These are phyloP conservation scores for Plemyria rubiginata DNA, from an alignment of 2,888 invertebrate genomes.

Conservation along the genomic window DNA sequence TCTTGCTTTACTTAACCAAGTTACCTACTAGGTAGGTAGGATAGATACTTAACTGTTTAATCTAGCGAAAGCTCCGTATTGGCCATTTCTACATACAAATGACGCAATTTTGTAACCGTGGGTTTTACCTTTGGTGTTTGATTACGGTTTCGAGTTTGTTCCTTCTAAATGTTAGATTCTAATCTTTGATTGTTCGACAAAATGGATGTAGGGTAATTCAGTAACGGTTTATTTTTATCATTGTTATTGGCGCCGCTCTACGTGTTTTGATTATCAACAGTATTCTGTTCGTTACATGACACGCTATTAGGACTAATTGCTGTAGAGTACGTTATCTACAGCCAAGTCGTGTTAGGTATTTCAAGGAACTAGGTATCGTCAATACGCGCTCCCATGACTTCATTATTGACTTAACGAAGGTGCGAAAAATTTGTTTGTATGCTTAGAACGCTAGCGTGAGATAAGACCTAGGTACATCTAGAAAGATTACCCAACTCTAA, in stretches of 20 bases:
- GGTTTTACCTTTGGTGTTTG: constrained; percentile 15
- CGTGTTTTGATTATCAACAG: constrained; percentile 28
- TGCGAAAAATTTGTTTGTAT: constrained; percentile 23
- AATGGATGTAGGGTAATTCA: not conserved
- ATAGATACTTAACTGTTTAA: constrained; percentile 26
- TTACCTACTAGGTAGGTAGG: too few relatives aligned
- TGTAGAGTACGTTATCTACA: constrained; percentile 47
- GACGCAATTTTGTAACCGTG: constrained; percentile 23
- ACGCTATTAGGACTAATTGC: constrained; percentile 53
- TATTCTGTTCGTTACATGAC: constrained; percentile 42
- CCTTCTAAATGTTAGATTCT: constrained; percentile 11
- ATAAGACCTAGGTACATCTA: constrained; percentile 65
- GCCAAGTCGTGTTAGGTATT: constrained; percentile 14
- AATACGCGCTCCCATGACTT: constrained; percentile 31
- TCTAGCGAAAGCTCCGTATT: constrained; percentile 30
- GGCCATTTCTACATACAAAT: constrained; percentile 25
- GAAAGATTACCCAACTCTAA: constrained; percentile 61
- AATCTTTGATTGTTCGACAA: constrained; percentile 12
- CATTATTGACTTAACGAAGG: constrained; percentile 29
- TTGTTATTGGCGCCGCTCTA: constrained; percentile 32
- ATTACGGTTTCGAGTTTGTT: constrained; percentile 17
- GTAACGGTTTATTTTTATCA: constrained; percentile 21
- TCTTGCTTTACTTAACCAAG: constrained; percentile 14
- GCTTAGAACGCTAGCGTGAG: constrained; percentile 45
- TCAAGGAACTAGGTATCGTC: constrained; percentile 21